Evolutionary conservation across 2,113 vertebrate species (phyloP), one percentile per base, ranked within the genome.

Genomic region (Phalacrocorax brasilianus): DNA sequence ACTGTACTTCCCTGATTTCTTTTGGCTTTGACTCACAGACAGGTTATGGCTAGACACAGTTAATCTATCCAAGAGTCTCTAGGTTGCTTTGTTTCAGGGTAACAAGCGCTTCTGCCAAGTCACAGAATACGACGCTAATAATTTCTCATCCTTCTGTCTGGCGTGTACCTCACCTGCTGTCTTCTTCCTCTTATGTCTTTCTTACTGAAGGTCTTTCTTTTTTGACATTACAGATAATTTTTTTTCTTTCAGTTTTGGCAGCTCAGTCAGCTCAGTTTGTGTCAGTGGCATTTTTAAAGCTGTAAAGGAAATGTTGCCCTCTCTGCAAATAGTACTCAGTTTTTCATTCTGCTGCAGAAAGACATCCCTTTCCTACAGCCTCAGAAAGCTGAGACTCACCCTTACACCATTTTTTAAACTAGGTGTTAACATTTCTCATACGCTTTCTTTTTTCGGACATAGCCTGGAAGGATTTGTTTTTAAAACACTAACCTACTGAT

Each of bases 401-500:
- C 40, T 89, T 63, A n/a, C 7, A 82, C 11, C 4, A 15, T 75
- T 87, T 89, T 91, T 87, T 24, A 78, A 89, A 61, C 12, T 75
- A 91, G 58, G 22, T 68, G 47, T 85, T 89, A 93, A 35, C 62
- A 73, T 91, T 92, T 95, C 62, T 88, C n/a, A 26, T 79, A 75
- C 0, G 1, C 56, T 91, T 91, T 74, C 73, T 76, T 92, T 65
- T 81, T 92, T 92, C 12, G 13, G 71, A 79, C 45, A 23, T 87
- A 33, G 70, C 74, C 40, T 35, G 59, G 63, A 86, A 45, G 79
- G 73, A 61, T 88, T 88, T 33, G 8, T 66, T 94, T 93, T 88
- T 81, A 56, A 91, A 96, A 95, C 85, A 90, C 44, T 95, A 92
- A 95, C 83, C 85, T 73, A 45, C 74, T 70, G 92, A 96, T 93